phyloP scores from a whole-genome alignment of 1,140 invertebrate genomes.

The Calycopis cecrops region DNA sequence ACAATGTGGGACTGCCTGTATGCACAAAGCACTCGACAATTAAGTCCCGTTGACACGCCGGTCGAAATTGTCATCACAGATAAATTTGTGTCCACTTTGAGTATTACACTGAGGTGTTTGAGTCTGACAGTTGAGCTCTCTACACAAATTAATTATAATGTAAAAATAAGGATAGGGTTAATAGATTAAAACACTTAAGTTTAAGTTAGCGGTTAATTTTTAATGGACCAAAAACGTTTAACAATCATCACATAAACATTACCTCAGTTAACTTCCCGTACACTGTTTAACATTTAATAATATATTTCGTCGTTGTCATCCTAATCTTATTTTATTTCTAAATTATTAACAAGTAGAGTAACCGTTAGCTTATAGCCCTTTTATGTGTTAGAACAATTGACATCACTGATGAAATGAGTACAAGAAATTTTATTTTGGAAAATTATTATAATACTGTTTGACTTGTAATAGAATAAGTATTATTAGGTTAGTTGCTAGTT shows the following conservation, averaged over 20 bases:
- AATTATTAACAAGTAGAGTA: slow-evolving; percentile 3
- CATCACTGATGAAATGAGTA: slow-evolving; percentile 1
- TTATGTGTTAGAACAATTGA: not conserved
- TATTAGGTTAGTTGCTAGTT: not conserved
- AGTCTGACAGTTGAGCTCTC: too few relatives aligned
- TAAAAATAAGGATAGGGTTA: too few relatives aligned
- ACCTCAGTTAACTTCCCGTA: not conserved
- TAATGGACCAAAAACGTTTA: slow-evolving; percentile 1
- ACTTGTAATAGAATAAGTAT: slow-evolving; percentile 1
- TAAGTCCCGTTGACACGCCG: too few relatives aligned
- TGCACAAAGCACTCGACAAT: too few relatives aligned
- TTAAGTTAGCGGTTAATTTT: not conserved
- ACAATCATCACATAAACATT: not conserved
- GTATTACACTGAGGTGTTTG: too few relatives aligned
- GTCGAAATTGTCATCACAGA: too few relatives aligned
- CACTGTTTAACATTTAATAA: too few relatives aligned
- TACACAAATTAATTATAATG: too few relatives aligned
- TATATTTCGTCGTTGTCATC: not conserved
- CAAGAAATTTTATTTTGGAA: slow-evolving; percentile 4
- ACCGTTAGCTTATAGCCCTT: not conserved
- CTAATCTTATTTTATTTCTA: not conserved
- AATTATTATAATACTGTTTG: not conserved
- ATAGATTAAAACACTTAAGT: not conserved
- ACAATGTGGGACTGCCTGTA: not conserved
- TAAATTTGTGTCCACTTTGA: too few relatives aligned